A percentile compares a stretch with the other conserved stretches of the same genome.
These are phyloP conservation scores for Arctia plantaginis DNA, from an alignment of 2,888 invertebrate species.

Conservation along the genomic window DNA sequence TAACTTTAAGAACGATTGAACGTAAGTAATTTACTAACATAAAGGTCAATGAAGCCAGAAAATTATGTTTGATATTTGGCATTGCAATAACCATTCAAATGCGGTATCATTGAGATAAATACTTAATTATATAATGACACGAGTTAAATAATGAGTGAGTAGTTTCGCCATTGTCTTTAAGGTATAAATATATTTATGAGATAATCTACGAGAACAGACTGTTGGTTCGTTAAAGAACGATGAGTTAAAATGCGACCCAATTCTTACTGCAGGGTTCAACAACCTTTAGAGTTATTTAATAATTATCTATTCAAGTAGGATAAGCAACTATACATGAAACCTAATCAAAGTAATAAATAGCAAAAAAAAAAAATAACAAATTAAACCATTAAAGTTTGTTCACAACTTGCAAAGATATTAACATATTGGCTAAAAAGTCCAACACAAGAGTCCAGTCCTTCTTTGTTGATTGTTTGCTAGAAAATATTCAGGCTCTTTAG, in stretches of 20 bases:
- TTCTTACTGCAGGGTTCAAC: neutral
- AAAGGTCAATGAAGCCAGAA: neutral
- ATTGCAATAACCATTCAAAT: neutral
- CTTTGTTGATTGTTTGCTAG: neutral
- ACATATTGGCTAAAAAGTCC: neutral
- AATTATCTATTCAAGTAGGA: neutral
- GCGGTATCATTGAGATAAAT: no score
- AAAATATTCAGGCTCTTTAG: neutral
- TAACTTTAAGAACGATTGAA: neutral
- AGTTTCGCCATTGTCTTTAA: neutral
- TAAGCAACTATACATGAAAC: neutral
- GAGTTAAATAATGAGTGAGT: neutral
- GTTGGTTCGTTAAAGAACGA: neutral
- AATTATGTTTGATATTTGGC: neutral
- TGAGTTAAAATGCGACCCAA: neutral
- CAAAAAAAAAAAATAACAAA: neutral
- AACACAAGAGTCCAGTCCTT: neutral
- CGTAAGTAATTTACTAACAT: neutral
- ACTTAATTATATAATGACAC: neutral
- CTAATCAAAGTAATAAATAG: neutral
- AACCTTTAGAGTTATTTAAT: neutral
- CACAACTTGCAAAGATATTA: neutral
- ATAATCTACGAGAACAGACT: neutral
- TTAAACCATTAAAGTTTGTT: neutral
- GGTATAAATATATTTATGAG: neutral